Evolutionary conservation across 2,797 vertebrate genomes (phyloP).

Genomic region (Fistularia commersonii): DNA sequence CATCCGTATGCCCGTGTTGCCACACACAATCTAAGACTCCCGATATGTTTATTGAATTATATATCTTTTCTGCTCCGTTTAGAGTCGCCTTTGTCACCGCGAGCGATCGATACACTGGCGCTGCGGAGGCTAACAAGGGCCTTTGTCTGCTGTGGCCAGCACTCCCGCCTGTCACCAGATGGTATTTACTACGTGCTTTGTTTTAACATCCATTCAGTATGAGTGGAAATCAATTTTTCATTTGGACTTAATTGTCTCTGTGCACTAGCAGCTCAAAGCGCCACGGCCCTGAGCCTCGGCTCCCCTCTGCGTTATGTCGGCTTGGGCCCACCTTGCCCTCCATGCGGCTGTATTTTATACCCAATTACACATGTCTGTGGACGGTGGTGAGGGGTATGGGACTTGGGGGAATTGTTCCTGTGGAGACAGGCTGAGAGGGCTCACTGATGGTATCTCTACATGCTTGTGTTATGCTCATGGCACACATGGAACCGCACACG

Average conservation of each 20-base stretch:
- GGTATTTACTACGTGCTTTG: slow-evolving; percentile 71
- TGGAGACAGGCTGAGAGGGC: slow-evolving; percentile 19
- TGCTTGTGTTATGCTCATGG: slow-evolving; percentile 41
- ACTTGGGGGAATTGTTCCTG: slow-evolving; percentile 54
- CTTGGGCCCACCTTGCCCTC: slow-evolving; percentile 15
- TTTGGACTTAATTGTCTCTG: slow-evolving; percentile 71
- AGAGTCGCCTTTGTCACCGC: slow-evolving; percentile 59
- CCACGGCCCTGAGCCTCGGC: slow-evolving; percentile 19
- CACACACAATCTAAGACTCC: slow-evolving; percentile 33
- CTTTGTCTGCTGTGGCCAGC: slow-evolving; percentile 52
- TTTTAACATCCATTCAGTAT: slow-evolving; percentile 74
- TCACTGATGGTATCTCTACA: slow-evolving; percentile 41
- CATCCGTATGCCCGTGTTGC: slow-evolving; percentile 31
- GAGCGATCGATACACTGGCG: slow-evolving; percentile 61
- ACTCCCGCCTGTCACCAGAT: slow-evolving; percentile 63
- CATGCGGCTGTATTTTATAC: slow-evolving; percentile 65
- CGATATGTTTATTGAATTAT: slow-evolving; percentile 69
- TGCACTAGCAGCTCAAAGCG: slow-evolving; percentile 62
- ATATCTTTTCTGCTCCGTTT: slow-evolving; percentile 47
- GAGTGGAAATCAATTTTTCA: slow-evolving; percentile 75
- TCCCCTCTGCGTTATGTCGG: slow-evolving; percentile 26
- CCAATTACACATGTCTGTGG: slow-evolving; percentile 69
- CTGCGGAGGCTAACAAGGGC: slow-evolving; percentile 66
- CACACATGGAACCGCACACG: no score
- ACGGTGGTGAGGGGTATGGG: slow-evolving; percentile 22